Percentiles rank a stretch among this genome's conserved stretches.
Conservation (phyloP, 2,888 invertebrate species). For the Ptychoptera albimana region DNA sequence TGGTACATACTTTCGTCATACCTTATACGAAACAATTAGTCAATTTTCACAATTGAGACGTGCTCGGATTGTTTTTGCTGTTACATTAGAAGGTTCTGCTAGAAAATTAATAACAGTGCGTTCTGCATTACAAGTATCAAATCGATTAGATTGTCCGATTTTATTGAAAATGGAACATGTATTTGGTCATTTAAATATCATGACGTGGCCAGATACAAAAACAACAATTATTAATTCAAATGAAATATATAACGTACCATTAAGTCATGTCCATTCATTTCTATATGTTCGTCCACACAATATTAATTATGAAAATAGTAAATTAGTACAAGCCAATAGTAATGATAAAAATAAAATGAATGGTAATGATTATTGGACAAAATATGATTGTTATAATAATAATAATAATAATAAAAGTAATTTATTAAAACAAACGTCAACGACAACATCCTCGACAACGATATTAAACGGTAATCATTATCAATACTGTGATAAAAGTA, state of each 20-base stretch:
- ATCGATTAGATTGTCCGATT: constrained; percentile 55
- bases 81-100: constrained; percentile 84
- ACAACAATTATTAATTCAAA: constrained; percentile 35
- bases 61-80: constrained; percentile 79
- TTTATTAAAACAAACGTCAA: too few species aligned
- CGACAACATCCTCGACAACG: too few species aligned
- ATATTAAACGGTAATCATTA: constrained; percentile 14
- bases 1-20: constrained; percentile 79
- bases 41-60: constrained; percentile 22
- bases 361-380: constrained; percentile 43
- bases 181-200: constrained; percentile 11
- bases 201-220: constrained; percentile 21
- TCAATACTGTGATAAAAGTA: constrained; percentile 22
- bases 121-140: constrained; percentile 70
- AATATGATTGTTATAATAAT: constrained; percentile 23
- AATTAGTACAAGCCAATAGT: neutral
- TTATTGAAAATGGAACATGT: constrained; percentile 48
- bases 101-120: constrained; percentile 84
- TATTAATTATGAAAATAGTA: constrained; percentile 20
- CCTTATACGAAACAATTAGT: constrained; percentile 25
- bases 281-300: constrained; percentile 55
- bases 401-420: too few species aligned
- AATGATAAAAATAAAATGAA: constrained; percentile 21
- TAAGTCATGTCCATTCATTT: constrained; percentile 55
- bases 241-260: constrained; percentile 54